phyloP scores from a whole-genome alignment of 37 sponge, comb jelly and placozoan species.

The Amphimedon queenslandica region DNA sequence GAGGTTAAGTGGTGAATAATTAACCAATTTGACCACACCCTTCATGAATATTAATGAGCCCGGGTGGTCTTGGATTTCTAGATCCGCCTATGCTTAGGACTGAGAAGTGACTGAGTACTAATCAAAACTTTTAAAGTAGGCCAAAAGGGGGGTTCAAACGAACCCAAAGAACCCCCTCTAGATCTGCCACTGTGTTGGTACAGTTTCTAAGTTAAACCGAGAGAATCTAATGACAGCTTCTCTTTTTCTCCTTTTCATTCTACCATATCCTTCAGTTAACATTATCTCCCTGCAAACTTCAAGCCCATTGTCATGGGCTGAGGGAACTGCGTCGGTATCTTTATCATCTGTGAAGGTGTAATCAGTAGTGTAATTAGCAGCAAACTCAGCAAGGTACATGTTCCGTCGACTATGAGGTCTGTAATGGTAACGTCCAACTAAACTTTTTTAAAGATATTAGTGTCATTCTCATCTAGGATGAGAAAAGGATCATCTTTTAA shows the following conservation, averaged over 20 bases:
- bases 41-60: too few species aligned
- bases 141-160: too few species aligned
- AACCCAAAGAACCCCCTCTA: too few species aligned
- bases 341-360: not conserved
- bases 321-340: not conserved
- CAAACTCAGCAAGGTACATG: not conserved
- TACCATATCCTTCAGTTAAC: not conserved
- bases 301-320: not conserved
- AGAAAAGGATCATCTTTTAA: not conserved
- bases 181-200: too few species aligned
- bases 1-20: too few species aligned
- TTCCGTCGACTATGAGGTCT: not conserved
- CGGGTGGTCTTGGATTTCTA: too few species aligned
- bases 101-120: too few species aligned
- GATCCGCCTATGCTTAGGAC: too few species aligned
- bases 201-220: not conserved
- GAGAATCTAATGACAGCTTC: not conserved
- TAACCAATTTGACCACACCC: too few species aligned
- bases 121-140: too few species aligned
- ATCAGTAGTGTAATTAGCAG: not conserved
- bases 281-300: not conserved
- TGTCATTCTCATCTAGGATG: too few species aligned
- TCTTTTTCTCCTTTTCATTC: not conserved
- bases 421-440: not conserved
- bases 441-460: too few species aligned